Evolutionary conservation across 1,140 invertebrate genomes (phyloP), one percentile per base, ranked within the genome.

Genomic region (Drosophila nikananu): DNA sequence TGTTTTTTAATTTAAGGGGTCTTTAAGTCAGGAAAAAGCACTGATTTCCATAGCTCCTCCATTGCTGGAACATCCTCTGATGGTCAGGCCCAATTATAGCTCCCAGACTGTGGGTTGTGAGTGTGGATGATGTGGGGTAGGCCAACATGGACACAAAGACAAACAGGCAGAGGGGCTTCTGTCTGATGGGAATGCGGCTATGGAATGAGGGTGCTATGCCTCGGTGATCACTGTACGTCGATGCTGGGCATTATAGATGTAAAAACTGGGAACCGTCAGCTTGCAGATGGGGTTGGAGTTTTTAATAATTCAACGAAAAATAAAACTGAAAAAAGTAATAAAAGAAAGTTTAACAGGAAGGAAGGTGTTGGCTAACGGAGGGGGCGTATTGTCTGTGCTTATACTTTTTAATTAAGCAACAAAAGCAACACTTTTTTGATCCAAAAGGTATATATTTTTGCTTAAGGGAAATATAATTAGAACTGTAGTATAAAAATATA

Each of bases 231-330:
- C 42, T 48, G 54, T 13, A 61, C 30, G 49, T 64, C 39, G 46
- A 64, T 42, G 37, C 25, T 30, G 35, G 13, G 51, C 37, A 64
- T 57, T 35, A 32, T 23, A 52, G 27, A 52, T 25, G 44, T 61
- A 17, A 23, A 30, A 21, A 23, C 21, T 52, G 30, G 19, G 25
- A 42, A 15, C 32, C 8, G 5, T 23, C 19, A n/a, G 51, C 25
- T 23, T 37, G 25, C 13, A 13, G 37, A 32, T 35, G 30, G 15
- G 52, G 52, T n/a, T 23, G 35, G 15, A 58, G 17, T 21, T 30
- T 35, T 68, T 52, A 66, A 72, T 57, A 39, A 46, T 41, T n/a
- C 35, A 74, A 37, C 66, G 46, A 57, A 48, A 67, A 66, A 66
- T 58, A 48, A 68, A 80, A 68, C 55, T 52, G 51, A 41, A 68